These are phyloP conservation scores for Chymomyza amoena DNA, from an alignment of 2,888 invertebrate genomes.

Conservation along the genomic window DNA sequence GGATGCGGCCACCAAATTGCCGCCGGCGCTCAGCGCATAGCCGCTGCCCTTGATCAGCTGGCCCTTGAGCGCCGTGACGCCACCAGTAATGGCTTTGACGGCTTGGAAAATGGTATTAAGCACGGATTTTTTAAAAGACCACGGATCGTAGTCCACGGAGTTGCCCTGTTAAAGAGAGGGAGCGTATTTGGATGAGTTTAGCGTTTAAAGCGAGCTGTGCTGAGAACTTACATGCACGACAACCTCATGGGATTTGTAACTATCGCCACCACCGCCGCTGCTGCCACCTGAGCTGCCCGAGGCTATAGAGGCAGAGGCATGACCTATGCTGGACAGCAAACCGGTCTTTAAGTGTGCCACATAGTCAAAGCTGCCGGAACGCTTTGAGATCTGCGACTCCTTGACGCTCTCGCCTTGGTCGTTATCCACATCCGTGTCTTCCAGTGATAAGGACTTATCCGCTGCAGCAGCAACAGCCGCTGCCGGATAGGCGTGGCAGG, in stretches of 20 bases:
- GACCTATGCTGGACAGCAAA: slow-evolving; percentile 75
- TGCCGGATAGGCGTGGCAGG: slow-evolving; percentile 67
- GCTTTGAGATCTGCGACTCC: slow-evolving; percentile 73
- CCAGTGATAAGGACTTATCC: slow-evolving; percentile 65
- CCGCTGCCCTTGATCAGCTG: slow-evolving; percentile 92
- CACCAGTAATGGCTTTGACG: slow-evolving; percentile 92
- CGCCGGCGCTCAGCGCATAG: slow-evolving; percentile 82
- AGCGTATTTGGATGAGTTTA: background rate
- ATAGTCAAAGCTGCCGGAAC: slow-evolving; percentile 77
- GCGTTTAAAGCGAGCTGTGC: background rate
- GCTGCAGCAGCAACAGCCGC: slow-evolving; percentile 19
- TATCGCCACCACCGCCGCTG: slow-evolving; percentile 60
- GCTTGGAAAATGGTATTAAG: slow-evolving; percentile 91
- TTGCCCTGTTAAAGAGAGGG: slow-evolving; percentile 62
- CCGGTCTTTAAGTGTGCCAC: slow-evolving; percentile 76
- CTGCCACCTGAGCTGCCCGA: slow-evolving; percentile 77
- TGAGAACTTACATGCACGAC: slow-evolving; percentile 66
- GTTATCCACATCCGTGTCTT: slow-evolving; percentile 71
- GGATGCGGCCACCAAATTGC: slow-evolving; percentile 85
- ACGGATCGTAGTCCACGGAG: slow-evolving; percentile 82
- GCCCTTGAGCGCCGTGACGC: slow-evolving; percentile 91
- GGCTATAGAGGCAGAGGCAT: slow-evolving; percentile 78
- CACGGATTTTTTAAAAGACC: slow-evolving; percentile 90
- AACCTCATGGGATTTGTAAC: slow-evolving; percentile 65
- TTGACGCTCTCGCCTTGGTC: slow-evolving; percentile 72